Conservation (phyloP, 2,113 vertebrate genomes). For the Corydoras sp. region DNA sequence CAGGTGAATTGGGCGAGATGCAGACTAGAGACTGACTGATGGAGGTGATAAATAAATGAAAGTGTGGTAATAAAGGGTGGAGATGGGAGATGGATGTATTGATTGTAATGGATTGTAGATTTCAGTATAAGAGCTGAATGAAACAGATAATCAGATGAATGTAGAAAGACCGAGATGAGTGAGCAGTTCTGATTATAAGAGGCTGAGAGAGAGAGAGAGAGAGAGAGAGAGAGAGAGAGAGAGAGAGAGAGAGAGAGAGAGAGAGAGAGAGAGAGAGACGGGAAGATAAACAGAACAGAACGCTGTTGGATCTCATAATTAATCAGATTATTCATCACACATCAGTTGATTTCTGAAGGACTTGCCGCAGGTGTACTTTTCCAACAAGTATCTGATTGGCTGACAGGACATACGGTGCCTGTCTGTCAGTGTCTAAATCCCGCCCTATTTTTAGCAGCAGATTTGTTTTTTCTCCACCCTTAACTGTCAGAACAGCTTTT, state of each 20-base stretch:
- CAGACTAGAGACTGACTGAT: no score
- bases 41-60: no score
- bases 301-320: no score
- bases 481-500: neutral
- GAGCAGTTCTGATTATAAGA: no score
- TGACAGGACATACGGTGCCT: neutral
- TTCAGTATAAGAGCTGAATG: neutral
- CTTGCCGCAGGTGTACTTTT: neutral
- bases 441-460: conserved; percentile 11
- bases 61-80: no score
- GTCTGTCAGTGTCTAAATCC: conserved; percentile 24
- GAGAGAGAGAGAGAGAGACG: neutral
- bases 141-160: neutral
- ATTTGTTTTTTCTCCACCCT: neutral
- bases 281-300: neutral
- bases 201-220: neutral
- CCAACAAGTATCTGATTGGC: conserved; percentile 21
- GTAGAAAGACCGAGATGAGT: neutral
- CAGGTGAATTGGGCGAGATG: no score
- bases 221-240: neutral
- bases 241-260: neutral
- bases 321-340: no score
- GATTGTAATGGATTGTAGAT: no score
- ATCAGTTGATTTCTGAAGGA: neutral
- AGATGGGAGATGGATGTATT: no score